Evolutionary conservation across 2,113 vertebrate genomes (phyloP).

Genomic region (Axis porcinus): DNA sequence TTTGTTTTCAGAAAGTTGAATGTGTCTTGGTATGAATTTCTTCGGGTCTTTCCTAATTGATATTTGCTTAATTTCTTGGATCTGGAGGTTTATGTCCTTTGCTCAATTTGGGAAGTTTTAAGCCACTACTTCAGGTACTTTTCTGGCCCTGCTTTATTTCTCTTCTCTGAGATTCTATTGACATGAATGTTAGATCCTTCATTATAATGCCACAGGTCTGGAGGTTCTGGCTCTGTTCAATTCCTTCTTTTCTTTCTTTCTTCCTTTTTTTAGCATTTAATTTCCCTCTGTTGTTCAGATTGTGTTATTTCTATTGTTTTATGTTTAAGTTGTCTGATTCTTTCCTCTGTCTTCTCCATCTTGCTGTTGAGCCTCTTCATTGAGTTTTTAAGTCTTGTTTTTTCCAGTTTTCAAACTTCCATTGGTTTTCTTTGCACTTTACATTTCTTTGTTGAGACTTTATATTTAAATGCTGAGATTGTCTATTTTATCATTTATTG

Average conservation of each 20-base stretch:
- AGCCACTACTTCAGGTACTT: background rate
- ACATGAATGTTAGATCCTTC: background rate
- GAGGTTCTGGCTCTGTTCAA: background rate
- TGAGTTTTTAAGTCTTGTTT: background rate
- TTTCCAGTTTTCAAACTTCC: background rate
- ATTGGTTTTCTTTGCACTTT: background rate
- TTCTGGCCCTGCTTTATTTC: background rate
- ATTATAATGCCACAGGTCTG: background rate
- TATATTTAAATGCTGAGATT: background rate
- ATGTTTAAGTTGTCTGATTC: background rate
- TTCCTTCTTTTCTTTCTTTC: background rate
- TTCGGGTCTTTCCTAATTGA: background rate
- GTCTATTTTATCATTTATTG: background rate
- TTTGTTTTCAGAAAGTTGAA: conserved; percentile 17
- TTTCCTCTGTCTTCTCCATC: background rate
- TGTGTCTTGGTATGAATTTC: background rate
- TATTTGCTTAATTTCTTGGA: background rate
- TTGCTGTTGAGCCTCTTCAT: background rate
- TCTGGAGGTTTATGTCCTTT: background rate
- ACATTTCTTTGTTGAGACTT: background rate
- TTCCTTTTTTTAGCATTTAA: background rate
- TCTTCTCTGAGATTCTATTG: background rate
- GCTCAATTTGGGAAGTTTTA: background rate
- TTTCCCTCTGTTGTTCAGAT: background rate
- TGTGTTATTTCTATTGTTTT: background rate